Conservation (phyloP, 2,113 vertebrate species). For the Ceratotherium simum region DNA sequence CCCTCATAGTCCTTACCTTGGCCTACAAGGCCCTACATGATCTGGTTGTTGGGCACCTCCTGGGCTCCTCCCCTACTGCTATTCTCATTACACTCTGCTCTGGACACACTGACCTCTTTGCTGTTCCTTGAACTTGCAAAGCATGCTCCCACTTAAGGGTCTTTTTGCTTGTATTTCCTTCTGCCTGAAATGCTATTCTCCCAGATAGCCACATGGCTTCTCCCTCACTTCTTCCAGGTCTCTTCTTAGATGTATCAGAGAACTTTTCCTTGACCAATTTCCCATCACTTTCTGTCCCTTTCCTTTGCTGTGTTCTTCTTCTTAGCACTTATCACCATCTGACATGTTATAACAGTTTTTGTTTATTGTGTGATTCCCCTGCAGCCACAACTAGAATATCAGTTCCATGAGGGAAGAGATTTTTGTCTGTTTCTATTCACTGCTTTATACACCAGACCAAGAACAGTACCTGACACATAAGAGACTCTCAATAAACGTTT, state of each 20-base stretch:
- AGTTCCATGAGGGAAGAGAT: conserved; percentile 10
- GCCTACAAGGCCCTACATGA: neutral
- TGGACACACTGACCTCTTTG: neutral
- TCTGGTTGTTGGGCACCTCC: neutral
- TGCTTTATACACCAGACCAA: conserved; percentile 1
- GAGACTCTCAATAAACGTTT: conserved; percentile 46
- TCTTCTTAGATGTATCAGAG: conserved; percentile 34
- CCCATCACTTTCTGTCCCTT: neutral
- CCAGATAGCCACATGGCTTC: neutral
- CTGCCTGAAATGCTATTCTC: conserved; percentile 13
- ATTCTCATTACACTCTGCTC: conserved; percentile 2
- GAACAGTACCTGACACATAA: neutral
- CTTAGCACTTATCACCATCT: neutral
- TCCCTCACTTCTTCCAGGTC: conserved; percentile 15
- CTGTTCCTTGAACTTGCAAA: conserved; percentile 5
- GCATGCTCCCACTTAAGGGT: neutral
- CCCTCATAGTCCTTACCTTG: neutral
- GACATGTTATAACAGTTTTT: neutral
- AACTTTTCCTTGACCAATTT: conserved; percentile 33
- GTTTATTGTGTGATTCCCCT: neutral
- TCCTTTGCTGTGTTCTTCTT: conserved; percentile 42
- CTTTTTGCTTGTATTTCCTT: neutral
- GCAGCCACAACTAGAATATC: conserved; percentile 3
- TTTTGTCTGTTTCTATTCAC: conserved; percentile 43
- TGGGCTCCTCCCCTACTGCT: neutral